Evolutionary conservation across 2,888 invertebrate species (phyloP).

Genomic region (Pristionchus japonicus): DNA sequence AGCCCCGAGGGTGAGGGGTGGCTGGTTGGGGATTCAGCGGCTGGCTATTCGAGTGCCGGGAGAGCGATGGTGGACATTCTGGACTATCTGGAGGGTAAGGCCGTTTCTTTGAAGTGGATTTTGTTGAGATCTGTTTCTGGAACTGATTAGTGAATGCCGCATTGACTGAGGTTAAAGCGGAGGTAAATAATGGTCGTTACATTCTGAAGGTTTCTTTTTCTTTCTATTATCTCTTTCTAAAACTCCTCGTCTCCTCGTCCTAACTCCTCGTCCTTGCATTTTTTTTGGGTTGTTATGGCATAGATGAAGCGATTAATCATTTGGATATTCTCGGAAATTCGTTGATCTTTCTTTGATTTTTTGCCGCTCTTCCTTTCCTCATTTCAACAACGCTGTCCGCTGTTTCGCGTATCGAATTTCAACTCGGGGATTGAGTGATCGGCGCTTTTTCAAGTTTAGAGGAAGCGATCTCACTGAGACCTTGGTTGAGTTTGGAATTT

Average conservation of each 20-base stretch:
- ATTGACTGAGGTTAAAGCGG: background rate
- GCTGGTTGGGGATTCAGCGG: background rate
- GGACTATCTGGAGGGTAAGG: conserved; percentile 27
- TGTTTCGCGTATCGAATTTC: conserved; percentile 1
- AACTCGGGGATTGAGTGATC: background rate
- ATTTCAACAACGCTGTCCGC: background rate
- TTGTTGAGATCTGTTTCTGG: background rate
- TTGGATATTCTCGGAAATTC: background rate
- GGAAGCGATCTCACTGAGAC: background rate
- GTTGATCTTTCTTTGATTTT: background rate
- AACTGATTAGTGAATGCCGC: background rate
- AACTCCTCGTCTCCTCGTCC: too few species aligned
- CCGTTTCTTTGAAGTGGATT: background rate
- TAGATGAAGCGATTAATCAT: background rate
- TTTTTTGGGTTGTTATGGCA: too few species aligned
- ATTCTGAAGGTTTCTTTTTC: too few species aligned
- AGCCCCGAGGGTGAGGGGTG: background rate
- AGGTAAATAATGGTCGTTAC: too few species aligned
- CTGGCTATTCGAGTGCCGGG: too few species aligned
- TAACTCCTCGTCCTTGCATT: too few species aligned
- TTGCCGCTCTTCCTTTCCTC: background rate
- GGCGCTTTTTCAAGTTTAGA: conserved; percentile 15
- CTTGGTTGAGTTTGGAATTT: background rate
- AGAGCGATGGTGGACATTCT: conserved; percentile 15
- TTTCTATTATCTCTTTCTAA: too few species aligned